Evolutionary conservation across 2,888 invertebrate species (phyloP), one percentile per base, ranked within the genome.

Genomic region (Sphinx pinastri): DNA sequence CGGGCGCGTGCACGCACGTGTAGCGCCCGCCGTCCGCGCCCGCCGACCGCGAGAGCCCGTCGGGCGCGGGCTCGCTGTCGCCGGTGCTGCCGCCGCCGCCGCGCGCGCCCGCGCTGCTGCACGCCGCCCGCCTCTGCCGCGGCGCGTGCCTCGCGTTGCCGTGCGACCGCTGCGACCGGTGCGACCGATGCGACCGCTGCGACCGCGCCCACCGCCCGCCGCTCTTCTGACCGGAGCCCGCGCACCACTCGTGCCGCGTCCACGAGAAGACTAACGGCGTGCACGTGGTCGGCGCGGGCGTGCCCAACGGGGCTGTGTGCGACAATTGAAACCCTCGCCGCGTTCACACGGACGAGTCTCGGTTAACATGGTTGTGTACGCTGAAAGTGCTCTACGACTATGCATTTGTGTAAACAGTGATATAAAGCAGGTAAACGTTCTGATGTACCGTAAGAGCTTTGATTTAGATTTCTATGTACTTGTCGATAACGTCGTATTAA

Each of bases 1-100:
- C 95, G 94, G 95, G 95, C 92, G 94, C 90, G 80, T 94, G 95
- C 92, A 93, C 94, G 87, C 94, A 93, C 85, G 94, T 94, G 91
- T 94, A 94, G 94, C 93, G 92, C 91, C 91, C 91, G 91, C 93
- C 90, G 77, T 87, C 91, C 86, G 90, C 90, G 87, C 86, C 80
- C 76, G 80, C 83, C 81, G 86, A 86, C 81, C 82, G 83, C 77
- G 88, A 86, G 86, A 90, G 89, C 83, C 84, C 88, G 73, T 82
- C 84, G 73, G 86, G 88, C 79, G 88, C 84, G 77, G 85, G 86
- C 79, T 89, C 90, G 79, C 83, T 90, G 83, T 90, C 91, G 78
- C 91, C 91, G 79, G 90, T 91, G 84, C 86, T 91, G 84, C 88
- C 88, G 77, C 81, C 86, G 77, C 87, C 87, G 74, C 86, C 84